Base-by-base conservation (phyloP, 1,140 invertebrate species). In the Drosophila aff. region DNA sequence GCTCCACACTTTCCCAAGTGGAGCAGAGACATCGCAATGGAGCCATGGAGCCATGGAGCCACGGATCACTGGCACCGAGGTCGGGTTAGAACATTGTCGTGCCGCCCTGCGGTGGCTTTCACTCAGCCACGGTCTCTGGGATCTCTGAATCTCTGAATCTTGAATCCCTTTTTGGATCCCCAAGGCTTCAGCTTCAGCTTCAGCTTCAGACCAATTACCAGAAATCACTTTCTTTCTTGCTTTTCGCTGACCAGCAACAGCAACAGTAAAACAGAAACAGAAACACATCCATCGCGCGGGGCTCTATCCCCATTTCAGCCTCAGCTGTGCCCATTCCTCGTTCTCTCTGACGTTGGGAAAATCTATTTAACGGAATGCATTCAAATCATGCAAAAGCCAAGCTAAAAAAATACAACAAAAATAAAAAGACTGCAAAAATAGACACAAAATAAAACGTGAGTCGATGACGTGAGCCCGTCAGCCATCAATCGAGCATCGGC, bases 191-290 rank as follows among this genome's bases (percentile, higher is more conserved):
- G 33, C 57, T 40, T 23, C 28, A 28, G 28, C 28, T 28, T 28
- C 46, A 10, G 33, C 57, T 40, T 18, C 50, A 16, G 4, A 36
- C 58, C 64, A 76, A 78, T 77, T 62, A 62, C 50, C 59, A 79
- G 55, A 72, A 83, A 87, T 87, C 84, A 87, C 84, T 87, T 87
- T 87, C 84, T 78, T 84, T 74, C 64, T 40, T 36, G 40, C 21
- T 57, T 57, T 57, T 57, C 53, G 52, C 64, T 74, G 71, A 69
- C 65, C 71, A 68, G 55, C 31, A 31, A 18, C 43, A 18, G 8
- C 23, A 59, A 40, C 53, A 57, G 23, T 21, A 53, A 21, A 21
- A 21, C 21, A 57, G 23, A 40, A 53, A 33, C 47, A 33, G 28
- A 67, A 26, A 52, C 43, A 16, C 31, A 31, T 47, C 23, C 65